phyloP scores from a whole-genome alignment of 2,888 invertebrate species.

The Geophilus truncorum region DNA sequence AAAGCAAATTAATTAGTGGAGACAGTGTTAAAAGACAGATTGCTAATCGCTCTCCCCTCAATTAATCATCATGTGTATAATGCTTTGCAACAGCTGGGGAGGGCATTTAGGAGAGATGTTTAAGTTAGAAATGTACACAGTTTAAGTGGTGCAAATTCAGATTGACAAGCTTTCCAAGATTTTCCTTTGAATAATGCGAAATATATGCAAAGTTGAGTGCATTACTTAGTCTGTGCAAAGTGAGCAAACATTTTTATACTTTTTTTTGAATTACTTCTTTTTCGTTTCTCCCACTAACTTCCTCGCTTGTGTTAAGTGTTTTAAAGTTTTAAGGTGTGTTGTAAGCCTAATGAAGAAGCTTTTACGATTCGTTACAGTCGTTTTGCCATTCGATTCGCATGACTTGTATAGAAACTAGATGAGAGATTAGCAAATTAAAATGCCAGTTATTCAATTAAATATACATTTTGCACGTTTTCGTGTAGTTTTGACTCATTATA shows the following conservation, averaged over 20 bases:
- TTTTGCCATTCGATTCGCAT: not conserved
- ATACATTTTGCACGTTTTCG: not conserved
- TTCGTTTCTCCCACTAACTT: no score
- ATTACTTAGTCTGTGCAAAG: not conserved
- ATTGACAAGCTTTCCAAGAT: conserved; percentile 30
- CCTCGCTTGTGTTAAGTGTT: no score
- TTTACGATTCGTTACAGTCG: not conserved
- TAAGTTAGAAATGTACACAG: conserved; percentile 33
- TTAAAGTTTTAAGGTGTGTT: not conserved
- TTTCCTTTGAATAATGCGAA: not conserved
- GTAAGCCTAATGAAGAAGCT: not conserved
- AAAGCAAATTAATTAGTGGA: conserved; percentile 29
- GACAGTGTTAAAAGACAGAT: conserved; percentile 34
- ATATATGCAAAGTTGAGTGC: not conserved
- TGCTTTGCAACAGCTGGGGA: conserved; percentile 30
- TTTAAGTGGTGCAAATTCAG: conserved; percentile 33
- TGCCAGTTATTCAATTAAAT: not conserved
- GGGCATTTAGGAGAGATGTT: conserved; percentile 33
- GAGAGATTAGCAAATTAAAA: not conserved
- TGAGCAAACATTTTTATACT: not conserved
- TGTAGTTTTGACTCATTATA: not conserved
- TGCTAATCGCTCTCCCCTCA: conserved; percentile 32
- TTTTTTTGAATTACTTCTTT: no score
- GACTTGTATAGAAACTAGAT: not conserved
- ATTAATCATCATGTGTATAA: conserved; percentile 33